phyloP scores from a whole-genome alignment of 2,888 invertebrate genomes.

The Tetragonisca angustula region DNA sequence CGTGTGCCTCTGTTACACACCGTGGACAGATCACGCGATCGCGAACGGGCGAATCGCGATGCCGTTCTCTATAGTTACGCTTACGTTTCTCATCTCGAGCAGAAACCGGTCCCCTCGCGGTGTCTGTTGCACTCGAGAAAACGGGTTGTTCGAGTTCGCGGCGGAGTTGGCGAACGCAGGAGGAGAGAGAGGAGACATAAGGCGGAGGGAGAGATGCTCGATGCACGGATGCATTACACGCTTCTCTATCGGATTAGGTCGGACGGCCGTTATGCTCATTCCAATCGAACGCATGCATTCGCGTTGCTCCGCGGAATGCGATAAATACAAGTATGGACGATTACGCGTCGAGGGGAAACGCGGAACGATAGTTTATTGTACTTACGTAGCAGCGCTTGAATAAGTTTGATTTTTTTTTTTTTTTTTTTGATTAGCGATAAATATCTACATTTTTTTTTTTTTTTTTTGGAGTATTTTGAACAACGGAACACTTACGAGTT shows the following conservation, averaged over 20 bases:
- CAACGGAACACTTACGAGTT: no score
- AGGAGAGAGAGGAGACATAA: no score
- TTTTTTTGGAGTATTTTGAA: no score
- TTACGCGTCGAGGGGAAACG: neutral
- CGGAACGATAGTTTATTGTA: neutral
- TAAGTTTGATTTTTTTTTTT: neutral
- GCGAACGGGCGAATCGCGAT: constrained; percentile 31
- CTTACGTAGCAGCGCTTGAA: neutral
- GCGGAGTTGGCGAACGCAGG: no score
- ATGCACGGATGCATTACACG: neutral
- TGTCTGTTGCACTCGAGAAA: neutral
- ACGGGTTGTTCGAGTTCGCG: constrained; percentile 22
- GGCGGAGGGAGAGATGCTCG: neutral
- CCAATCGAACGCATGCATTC: constrained; percentile 15
- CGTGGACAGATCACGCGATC: constrained; percentile 45
- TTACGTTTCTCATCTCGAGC: constrained; percentile 18
- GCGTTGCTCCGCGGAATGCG: constrained; percentile 14
- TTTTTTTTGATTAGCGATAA: neutral
- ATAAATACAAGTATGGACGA: neutral
- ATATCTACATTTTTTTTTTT: neutral
- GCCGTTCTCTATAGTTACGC: constrained; percentile 4
- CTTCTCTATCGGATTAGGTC: constrained; percentile 8
- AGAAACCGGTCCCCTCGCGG: constrained; percentile 48
- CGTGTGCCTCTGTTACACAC: constrained; percentile 31
- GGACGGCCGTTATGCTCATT: constrained; percentile 28